A percentile compares a stretch with the other conserved stretches of the same genome.
Conservation (phyloP, 2,797 vertebrate species). For the Chiroxiphia lanceolata region DNA sequence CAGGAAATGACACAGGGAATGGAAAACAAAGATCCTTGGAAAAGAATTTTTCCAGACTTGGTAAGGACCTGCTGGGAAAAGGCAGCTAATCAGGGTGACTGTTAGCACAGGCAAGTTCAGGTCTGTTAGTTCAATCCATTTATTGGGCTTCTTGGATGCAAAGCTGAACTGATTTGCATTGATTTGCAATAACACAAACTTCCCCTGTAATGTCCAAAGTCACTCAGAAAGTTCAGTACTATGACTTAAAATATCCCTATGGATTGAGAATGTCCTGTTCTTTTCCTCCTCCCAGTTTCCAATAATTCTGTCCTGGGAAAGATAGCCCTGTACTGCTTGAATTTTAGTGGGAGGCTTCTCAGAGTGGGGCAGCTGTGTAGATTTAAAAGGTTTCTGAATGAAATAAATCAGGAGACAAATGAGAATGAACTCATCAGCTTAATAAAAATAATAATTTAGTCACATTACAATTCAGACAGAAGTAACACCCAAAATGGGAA, state of each 20-base stretch:
- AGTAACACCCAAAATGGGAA: background rate
- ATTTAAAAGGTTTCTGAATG: background rate
- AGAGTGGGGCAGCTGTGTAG: background rate
- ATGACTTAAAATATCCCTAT: background rate
- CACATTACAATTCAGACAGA: background rate
- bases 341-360: background rate
- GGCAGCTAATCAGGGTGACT: background rate
- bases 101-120: background rate
- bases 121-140: background rate
- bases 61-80: background rate
- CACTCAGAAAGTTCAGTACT: background rate
- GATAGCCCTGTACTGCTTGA: background rate
- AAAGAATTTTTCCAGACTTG: background rate
- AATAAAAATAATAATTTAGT: constrained; percentile 35
- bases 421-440: background rate
- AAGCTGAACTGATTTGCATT: background rate
- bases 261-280: background rate
- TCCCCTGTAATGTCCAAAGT: background rate
- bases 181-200: background rate
- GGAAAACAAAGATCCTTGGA: background rate
- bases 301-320: background rate
- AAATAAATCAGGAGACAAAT: background rate
- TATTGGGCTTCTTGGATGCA: background rate
- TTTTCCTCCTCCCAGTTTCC: background rate
- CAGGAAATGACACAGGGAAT: background rate